Base-by-base conservation (phyloP, 2,113 vertebrate genomes). In the Anser brachyrhynchus region DNA sequence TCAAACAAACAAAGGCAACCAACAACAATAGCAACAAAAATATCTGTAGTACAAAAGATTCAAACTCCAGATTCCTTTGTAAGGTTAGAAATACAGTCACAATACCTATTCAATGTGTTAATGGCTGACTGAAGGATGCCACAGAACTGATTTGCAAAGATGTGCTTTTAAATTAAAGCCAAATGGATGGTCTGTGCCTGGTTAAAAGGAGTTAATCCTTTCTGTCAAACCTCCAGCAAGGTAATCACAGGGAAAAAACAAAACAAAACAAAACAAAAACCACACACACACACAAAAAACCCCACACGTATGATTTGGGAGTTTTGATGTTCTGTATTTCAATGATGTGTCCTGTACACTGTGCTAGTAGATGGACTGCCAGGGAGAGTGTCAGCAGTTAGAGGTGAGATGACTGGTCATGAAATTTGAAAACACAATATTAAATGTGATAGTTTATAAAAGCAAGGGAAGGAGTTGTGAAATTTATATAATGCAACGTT, bases 231-330 rank as follows among this genome's bases (percentile, higher is more conserved):
- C 17, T 79, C 39, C 49, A 66, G 6, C 0, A 57, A 51, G 7
- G 44, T 58, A 81, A 43, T 11, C 13, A 44, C 75, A 64, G 6
- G 26, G 16, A 87, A 94, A 11, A 39, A 39, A 39, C 39, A 39
- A 39, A 39, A 39, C 39, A 39, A 39, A 39, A 39, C 41, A 41
- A 11, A 13, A 11, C 19, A 39, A 39, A 39, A 39, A 39, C 10
- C 39, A 39, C 39, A 39, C 39, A 39, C 39, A 39, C 39, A 39
- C 39, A 39, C 19, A 49, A 17, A 44, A 44, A 49, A 11, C 10
- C 39, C 13, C 51, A 16, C 0, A 0, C 2, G 4, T 11, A 29
- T 21, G 14, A 23, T 57, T 10, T 6, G 6, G 70, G 49, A 65
- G 8, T 69, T 94, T 84, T 43, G 37, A 44, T 62, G 43, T 9